Base-by-base conservation (phyloP, 2,113 vertebrate species). In the human (Homo sapiens) region DNA sequence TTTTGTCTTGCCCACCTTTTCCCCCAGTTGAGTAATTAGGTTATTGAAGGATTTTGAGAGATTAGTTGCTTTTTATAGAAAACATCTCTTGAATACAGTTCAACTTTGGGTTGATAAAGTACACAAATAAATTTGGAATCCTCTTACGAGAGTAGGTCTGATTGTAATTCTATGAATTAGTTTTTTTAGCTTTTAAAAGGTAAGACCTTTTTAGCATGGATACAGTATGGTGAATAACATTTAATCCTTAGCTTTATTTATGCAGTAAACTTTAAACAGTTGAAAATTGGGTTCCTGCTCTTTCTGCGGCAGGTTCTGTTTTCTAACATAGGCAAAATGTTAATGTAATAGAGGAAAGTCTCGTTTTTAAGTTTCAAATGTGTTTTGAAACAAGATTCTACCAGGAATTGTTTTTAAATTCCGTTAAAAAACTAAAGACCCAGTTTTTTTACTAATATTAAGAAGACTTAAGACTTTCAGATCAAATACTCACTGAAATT, bases 151-250 rank as follows among this genome's bases (percentile, higher is more conserved):
- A 95, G 68, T 87, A 89, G 78, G n/a, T 89, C 48, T 90, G 87
- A 73, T 38, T 80, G 30, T 91, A 73, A 48, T 88, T 83, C 6
- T 40, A 3, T 64, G 35, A 95, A 82, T 11, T 96, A 96, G 75
- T 85, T 57, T 55, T 90, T 86, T 88, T 88, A 93, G 18, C 43
- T 89, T 95, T 97, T 96, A 25, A 89, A 96, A 97, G 94, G 94
- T 96, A 98, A 97, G 96, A 13, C n/a, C 30, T 93, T 97, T 93
- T 61, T 55, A 95, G 1, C 55, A 73, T 83, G 96, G 30, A 45
- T 91, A 40, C 50, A 90, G 16, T 85, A 16, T 94, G 96, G 81
- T 7, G 18, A 91, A 92, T 52, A 16, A 0, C 17, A 89, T 91
- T 59, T 95, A 97, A 80, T 52, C 68, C 45, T 92, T 68, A 61